These are phyloP conservation scores for Holacanthus passer DNA, from an alignment of 2,113 vertebrate genomes.

Conservation along the genomic window DNA sequence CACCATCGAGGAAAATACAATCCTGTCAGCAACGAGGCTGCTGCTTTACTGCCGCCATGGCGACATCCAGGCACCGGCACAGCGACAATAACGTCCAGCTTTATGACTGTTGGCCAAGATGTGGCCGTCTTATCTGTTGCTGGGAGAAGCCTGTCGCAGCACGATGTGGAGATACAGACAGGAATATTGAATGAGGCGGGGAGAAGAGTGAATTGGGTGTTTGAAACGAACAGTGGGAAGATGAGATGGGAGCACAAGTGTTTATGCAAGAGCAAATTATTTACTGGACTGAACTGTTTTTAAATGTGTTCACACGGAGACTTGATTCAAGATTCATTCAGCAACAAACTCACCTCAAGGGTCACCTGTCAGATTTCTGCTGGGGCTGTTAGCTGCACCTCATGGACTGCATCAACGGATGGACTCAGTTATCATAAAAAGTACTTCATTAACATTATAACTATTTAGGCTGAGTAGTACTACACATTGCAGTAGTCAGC, in stretches of 20 bases:
- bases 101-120: slow-evolving; percentile 79
- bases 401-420: background rate
- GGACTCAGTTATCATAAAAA: no score
- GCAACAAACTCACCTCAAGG: background rate
- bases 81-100: slow-evolving; percentile 57
- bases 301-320: background rate
- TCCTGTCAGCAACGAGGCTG: slow-evolving; percentile 68
- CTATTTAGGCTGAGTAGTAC: no score
- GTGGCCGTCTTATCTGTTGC: slow-evolving; percentile 73
- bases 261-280: background rate
- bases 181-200: background rate
- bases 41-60: slow-evolving; percentile 79
- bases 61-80: slow-evolving; percentile 72
- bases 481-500: no score
- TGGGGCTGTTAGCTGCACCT: background rate
- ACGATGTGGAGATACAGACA: slow-evolving; percentile 16
- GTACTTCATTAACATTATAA: no score
- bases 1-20: slow-evolving; percentile 33
- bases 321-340: background rate
- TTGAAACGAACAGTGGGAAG: background rate
- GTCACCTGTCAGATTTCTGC: background rate
- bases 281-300: background rate
- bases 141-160: slow-evolving; percentile 40
- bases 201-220: background rate
- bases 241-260: background rate